Percentiles rank a stretch among this genome's conserved stretches.
Evolutionary conservation across 2,888 invertebrate species (phyloP).

Genomic region (Machimus rusticus): DNA sequence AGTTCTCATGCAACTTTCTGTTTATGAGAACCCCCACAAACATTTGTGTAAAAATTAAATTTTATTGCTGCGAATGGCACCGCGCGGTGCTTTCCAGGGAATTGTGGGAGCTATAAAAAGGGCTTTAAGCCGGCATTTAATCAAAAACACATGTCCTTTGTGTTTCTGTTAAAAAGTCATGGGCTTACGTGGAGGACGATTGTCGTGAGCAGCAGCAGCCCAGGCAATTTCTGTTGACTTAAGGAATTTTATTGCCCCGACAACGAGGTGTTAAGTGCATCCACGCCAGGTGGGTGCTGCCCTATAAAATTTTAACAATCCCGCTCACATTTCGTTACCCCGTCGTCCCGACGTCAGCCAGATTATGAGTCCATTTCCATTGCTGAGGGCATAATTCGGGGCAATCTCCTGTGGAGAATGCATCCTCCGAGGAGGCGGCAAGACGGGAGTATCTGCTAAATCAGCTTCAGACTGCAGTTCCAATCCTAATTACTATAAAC

Average conservation of each 20-base stretch:
- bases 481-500: background rate
- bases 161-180: background rate
- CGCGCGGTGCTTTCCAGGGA: background rate
- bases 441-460: background rate
- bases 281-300: conserved; percentile 2
- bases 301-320: conserved; percentile 38
- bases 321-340: conserved; percentile 23
- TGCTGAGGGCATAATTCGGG: background rate
- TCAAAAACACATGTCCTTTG: conserved; percentile 21
- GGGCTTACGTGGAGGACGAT: background rate
- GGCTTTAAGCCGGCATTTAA: background rate
- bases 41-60: conserved; percentile 19
- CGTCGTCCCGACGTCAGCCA: background rate
- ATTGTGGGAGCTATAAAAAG: conserved; percentile 5
- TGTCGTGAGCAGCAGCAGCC: background rate
- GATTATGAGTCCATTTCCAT: conserved; percentile 15
- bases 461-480: background rate
- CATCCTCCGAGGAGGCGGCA: background rate
- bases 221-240: background rate
- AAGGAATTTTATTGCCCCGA: conserved; percentile 27
- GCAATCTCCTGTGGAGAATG: background rate
- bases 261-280: conserved; percentile 37
- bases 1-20: background rate
- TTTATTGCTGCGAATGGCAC: background rate
- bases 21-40: background rate